These are phyloP conservation scores for Pseudachorutes palmiensis DNA, from an alignment of 1,140 invertebrate genomes.

Conservation along the genomic window DNA sequence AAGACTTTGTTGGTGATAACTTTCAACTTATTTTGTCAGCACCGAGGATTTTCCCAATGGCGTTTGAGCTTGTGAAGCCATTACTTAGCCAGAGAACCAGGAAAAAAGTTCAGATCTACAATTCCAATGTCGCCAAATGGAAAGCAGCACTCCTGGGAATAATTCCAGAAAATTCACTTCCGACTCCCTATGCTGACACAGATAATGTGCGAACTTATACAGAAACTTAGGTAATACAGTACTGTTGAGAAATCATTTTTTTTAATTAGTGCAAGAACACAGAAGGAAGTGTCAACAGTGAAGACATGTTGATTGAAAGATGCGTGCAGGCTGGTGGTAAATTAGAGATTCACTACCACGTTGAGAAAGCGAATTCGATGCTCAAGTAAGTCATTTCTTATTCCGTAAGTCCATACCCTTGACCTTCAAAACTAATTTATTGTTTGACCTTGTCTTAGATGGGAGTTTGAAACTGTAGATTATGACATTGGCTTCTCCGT, in stretches of 20 bases:
- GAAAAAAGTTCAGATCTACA: constrained; percentile 21
- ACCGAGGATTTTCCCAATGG: constrained; percentile 5
- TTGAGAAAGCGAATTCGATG: background rate
- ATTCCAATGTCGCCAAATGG: constrained; percentile 9
- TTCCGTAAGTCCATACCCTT: no score
- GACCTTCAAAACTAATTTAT: no score
- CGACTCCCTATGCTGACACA: background rate
- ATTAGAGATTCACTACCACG: constrained; percentile 11
- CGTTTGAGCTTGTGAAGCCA: constrained; percentile 15
- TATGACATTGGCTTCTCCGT: constrained; percentile 85
- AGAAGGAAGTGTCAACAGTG: background rate
- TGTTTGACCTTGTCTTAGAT: no score
- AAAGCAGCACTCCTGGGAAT: background rate
- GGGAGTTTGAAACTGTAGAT: constrained; percentile 77
- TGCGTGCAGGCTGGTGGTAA: constrained; percentile 21
- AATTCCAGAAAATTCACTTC: background rate
- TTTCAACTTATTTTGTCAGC: constrained; percentile 4
- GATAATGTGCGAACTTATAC: background rate
- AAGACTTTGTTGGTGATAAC: background rate
- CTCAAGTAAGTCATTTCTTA: constrained; percentile 12
- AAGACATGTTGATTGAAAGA: background rate
- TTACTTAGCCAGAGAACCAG: constrained; percentile 16
- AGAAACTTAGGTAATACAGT: no score
- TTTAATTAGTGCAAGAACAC: no score
- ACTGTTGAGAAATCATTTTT: no score